These are phyloP conservation scores for Polydrusus pterygomalis DNA, from an alignment of 2,888 invertebrate genomes.

Conservation along the genomic window DNA sequence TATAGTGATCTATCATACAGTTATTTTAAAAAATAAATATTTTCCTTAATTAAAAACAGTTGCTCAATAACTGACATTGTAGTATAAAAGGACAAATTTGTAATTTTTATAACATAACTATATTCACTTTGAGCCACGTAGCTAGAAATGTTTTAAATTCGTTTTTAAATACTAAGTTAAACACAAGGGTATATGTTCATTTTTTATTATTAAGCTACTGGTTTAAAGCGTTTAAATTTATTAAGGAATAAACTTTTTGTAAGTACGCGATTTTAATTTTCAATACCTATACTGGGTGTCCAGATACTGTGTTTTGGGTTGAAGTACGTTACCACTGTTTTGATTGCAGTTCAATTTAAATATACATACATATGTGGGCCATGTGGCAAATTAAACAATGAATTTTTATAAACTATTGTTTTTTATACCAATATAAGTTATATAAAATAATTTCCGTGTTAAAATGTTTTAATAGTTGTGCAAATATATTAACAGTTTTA, in stretches of 20 bases:
- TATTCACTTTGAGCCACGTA: constrained; percentile 1
- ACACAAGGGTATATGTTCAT: neutral
- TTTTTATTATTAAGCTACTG: constrained; percentile 1
- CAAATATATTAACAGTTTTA: too few relatives aligned
- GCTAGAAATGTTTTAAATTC: neutral
- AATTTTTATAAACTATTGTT: too few relatives aligned
- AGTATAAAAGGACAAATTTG: constrained; percentile 14
- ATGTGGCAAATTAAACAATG: too few relatives aligned
- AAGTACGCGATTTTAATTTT: constrained; percentile 4
- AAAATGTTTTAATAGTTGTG: too few relatives aligned
- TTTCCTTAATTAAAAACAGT: constrained; percentile 13
- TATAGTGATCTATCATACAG: neutral
- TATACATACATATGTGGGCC: too few relatives aligned
- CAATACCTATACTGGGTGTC: neutral
- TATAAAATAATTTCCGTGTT: too few relatives aligned
- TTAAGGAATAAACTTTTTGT: constrained; percentile 2
- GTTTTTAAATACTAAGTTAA: neutral
- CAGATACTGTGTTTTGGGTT: neutral
- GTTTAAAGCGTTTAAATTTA: neutral
- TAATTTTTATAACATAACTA: constrained; percentile 1
- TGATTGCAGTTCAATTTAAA: too few relatives aligned
- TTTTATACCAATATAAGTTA: too few relatives aligned
- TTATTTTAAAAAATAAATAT: neutral
- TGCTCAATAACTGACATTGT: constrained; percentile 12
- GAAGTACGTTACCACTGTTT: too few relatives aligned